Conservation (phyloP, 30 jellyfish, hydroid and myxozoan genomes). For the Catostylus mosaicus region DNA sequence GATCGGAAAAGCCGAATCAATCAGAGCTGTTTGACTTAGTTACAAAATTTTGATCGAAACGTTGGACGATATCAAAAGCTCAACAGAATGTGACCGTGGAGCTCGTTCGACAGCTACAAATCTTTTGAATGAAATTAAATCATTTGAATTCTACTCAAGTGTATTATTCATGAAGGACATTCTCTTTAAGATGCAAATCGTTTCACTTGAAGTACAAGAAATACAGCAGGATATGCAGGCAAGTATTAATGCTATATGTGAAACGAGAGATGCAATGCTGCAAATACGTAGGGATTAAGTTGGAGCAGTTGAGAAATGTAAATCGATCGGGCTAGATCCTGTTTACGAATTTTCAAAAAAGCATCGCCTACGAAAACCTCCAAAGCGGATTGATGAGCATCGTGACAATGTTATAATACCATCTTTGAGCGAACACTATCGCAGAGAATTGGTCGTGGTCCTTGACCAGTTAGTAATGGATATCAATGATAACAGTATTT, state of each 20-base stretch:
- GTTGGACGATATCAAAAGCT: slow-evolving; percentile 1
- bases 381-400: slow-evolving; percentile 18
- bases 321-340: neutral
- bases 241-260: slow-evolving; percentile 5
- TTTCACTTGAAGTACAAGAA: slow-evolving; percentile 2
- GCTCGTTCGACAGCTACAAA: slow-evolving; percentile 32
- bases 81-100: slow-evolving; percentile 6
- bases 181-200: slow-evolving; percentile 14
- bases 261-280: slow-evolving; percentile 13
- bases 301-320: slow-evolving; percentile 5
- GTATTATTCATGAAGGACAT: slow-evolving; percentile 59
- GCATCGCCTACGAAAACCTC: slow-evolving; percentile 25
- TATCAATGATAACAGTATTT: neutral
- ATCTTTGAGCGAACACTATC: slow-evolving; percentile 3
- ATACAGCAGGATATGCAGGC: neutral
- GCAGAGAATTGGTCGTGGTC: neutral
- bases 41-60: slow-evolving; percentile 4
- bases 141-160: slow-evolving; percentile 31
- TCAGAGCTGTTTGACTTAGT: slow-evolving; percentile 55
- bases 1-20: slow-evolving; percentile 53
- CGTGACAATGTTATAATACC: neutral
- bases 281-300: neutral
- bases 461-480: neutral
- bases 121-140: slow-evolving; percentile 3
- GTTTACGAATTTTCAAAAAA: slow-evolving; percentile 1